These are phyloP conservation scores for Drosophila pruinosa DNA, from an alignment of 1,140 invertebrate genomes.

Conservation along the genomic window DNA sequence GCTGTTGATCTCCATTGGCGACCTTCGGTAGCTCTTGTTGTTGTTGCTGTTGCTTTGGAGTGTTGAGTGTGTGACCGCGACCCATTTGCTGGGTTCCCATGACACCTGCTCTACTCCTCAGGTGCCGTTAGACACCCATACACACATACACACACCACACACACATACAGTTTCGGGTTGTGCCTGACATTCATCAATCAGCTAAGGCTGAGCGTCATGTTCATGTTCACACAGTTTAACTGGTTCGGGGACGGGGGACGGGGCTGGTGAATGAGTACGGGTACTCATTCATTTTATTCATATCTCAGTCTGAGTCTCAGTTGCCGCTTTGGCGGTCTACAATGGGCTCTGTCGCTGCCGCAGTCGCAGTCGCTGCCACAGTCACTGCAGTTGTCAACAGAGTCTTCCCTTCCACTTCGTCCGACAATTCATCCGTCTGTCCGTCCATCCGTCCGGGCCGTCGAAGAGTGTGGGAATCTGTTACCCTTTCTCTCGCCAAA, in stretches of 20 bases:
- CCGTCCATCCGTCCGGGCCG: conserved; percentile 12
- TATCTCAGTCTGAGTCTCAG: conserved; percentile 16
- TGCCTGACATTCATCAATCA: conserved; percentile 77
- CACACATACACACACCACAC: conserved; percentile 6
- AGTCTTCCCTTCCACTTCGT: conserved; percentile 12
- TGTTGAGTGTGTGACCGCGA: conserved; percentile 40
- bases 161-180: conserved; percentile 19
- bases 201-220: conserved; percentile 39
- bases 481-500: conserved; percentile 76
- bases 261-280: conserved; percentile 7
- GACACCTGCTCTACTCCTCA: conserved; percentile 55
- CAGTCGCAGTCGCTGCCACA: neutral
- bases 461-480: conserved; percentile 73
- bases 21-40: conserved; percentile 33
- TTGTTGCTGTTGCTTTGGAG: neutral
- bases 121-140: conserved; percentile 35
- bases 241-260: conserved; percentile 14
- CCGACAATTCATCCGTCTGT: neutral
- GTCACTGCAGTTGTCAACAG: conserved; percentile 54
- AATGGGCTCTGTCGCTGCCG: conserved; percentile 4
- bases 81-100: conserved; percentile 61
- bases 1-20: conserved; percentile 18
- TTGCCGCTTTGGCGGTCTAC: neutral
- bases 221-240: conserved; percentile 48
- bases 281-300: conserved; percentile 57